Percentiles rank a stretch among this genome's conserved stretches.
Evolutionary conservation across 1,140 invertebrate species (phyloP).

Genomic region (Cephus cinctus): DNA sequence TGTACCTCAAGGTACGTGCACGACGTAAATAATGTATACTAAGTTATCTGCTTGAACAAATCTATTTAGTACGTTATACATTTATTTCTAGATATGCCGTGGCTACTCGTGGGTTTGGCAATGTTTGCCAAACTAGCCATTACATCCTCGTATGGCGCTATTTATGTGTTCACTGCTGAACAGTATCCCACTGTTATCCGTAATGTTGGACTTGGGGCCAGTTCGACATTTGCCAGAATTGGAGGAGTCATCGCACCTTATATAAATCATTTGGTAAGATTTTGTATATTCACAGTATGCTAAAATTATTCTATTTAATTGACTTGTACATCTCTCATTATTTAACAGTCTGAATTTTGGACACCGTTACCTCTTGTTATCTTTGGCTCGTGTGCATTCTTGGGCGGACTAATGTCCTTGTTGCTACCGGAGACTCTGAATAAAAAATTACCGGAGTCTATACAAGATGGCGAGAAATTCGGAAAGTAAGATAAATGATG

Average conservation of each 20-base stretch:
- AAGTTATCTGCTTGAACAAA: neutral
- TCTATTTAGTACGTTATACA: constrained; percentile 13
- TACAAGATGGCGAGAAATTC: constrained; percentile 71
- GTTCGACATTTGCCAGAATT: constrained; percentile 74
- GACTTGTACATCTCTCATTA: constrained; percentile 8
- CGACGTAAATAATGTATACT: neutral
- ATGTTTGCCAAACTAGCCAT: constrained; percentile 84
- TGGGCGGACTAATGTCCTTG: constrained; percentile 67
- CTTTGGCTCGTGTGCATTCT: constrained; percentile 66
- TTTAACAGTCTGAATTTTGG: constrained; percentile 60
- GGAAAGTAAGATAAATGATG: constrained; percentile 59
- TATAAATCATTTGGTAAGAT: constrained; percentile 63
- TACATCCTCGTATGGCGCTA: constrained; percentile 75
- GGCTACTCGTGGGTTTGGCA: constrained; percentile 66
- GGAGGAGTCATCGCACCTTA: constrained; percentile 77
- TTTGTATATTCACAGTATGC: neutral
- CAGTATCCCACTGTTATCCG: constrained; percentile 82
- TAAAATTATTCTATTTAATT: too few relatives aligned
- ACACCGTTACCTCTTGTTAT: constrained; percentile 69
- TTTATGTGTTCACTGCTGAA: constrained; percentile 81
- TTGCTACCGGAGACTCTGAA: constrained; percentile 76
- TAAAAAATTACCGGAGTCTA: constrained; percentile 71
- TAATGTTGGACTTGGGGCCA: constrained; percentile 74
- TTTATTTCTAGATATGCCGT: constrained; percentile 57
- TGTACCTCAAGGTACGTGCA: constrained; percentile 61